Base-by-base conservation (phyloP, 1,140 invertebrate genomes). In the Drosophila pectinifera region DNA sequence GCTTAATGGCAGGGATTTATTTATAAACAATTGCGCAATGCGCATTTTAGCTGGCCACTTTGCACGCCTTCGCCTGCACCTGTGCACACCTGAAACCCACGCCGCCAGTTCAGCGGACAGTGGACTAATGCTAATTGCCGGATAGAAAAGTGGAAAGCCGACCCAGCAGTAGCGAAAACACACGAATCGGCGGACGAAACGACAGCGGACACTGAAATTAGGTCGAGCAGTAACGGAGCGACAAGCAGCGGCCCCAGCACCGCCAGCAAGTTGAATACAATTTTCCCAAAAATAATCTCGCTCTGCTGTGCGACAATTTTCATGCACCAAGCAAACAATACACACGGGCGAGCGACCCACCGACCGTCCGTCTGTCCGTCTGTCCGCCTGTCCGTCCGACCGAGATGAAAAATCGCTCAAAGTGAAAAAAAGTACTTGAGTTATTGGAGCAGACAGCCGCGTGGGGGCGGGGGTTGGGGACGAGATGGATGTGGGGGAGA, bases 251-350 rank as follows among this genome's bases (percentile, higher is more conserved):
- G 10, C 41, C 18, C 18, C 43, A 48, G 46, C 46, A 48, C 24
- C 41, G 13, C 46, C 46, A 22, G 39, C 65, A 63, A 65, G 56
- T 63, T 69, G 65, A 78, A 78, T 65, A 81, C 69, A 82, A 76
- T 88, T 53, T 77, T 86, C 79, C 82, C 83, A 88, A 86, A 86
- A 86, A 86, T 86, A 86, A 86, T 86, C 85, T 88, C 62, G 46
- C 55, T 82, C 28, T 55, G 53, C 41, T 80, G 28, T 48, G 80
- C 72, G 80, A 86, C 82, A 82, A 76, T 83, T 82, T 82, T 83
- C 80, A 73, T 82, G 78, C 78, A 77, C 34, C 76, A 49, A 54
- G 69, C 79, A 34, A 42, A 67, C 61, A 82, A 62, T 65, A 58
- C 41, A 42, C 34, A 54, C 38, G 48, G 48, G 11, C 3, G 18